phyloP scores from a whole-genome alignment of 2,888 invertebrate genomes.

The Rhagium mordax region DNA sequence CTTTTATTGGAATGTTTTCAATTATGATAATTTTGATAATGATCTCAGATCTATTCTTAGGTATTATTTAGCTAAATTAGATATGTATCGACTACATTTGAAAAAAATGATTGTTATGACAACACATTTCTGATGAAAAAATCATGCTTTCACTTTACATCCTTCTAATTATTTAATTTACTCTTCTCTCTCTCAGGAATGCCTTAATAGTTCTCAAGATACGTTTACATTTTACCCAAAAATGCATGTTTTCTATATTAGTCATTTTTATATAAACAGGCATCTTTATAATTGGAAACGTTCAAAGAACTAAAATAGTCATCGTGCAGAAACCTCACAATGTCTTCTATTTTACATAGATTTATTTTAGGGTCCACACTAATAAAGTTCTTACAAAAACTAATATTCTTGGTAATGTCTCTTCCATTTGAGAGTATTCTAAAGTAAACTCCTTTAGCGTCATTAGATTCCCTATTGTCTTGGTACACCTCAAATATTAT shows the following conservation, averaged over 20 bases:
- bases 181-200: neutral
- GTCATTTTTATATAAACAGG: slow-evolving; percentile 71
- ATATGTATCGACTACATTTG: neutral
- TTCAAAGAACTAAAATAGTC: slow-evolving; percentile 89
- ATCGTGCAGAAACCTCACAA: slow-evolving; percentile 89
- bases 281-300: slow-evolving; percentile 91
- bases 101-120: too few relatives aligned
- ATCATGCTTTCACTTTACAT: neutral
- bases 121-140: neutral
- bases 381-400: slow-evolving; percentile 82
- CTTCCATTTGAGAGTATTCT: slow-evolving; percentile 89
- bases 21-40: too few relatives aligned
- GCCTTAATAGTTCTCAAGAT: neutral
- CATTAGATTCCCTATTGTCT: slow-evolving; percentile 70
- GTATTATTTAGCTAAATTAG: too few relatives aligned
- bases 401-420: slow-evolving; percentile 86
- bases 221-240: neutral
- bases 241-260: neutral
- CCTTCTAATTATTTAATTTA: neutral
- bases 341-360: slow-evolving; percentile 89
- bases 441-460: slow-evolving; percentile 82
- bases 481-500: slow-evolving; percentile 91
- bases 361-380: slow-evolving; percentile 72
- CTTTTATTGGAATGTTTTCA: neutral
- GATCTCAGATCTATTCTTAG: too few relatives aligned